Conservation (phyloP, 2,113 vertebrate species). For the Tringa solitaria region DNA sequence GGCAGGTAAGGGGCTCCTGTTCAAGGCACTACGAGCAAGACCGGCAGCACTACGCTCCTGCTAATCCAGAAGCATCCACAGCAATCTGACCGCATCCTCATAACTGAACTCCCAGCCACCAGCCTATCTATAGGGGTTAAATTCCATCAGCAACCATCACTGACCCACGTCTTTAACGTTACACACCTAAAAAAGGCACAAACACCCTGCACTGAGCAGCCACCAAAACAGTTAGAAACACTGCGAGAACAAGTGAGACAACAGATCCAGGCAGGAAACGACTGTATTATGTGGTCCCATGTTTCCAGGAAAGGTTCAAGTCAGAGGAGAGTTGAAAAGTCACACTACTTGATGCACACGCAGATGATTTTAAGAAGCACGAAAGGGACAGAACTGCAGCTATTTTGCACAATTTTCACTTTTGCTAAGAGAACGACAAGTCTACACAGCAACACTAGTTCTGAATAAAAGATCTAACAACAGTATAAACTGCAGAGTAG, state of each 20-base stretch:
- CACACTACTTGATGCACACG: neutral
- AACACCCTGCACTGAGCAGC: neutral
- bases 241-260: neutral
- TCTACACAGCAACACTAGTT: neutral
- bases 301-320: neutral
- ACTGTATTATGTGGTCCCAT: neutral
- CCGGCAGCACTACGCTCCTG: neutral
- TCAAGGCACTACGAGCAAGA: fast-evolving
- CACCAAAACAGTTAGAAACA: fast-evolving
- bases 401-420: neutral
- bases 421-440: neutral
- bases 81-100: neutral
- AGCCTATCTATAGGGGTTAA: fast-evolving
- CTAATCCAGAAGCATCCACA: neutral
- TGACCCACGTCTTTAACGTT: neutral
- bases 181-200: neutral
- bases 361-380: neutral
- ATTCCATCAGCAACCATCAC: neutral
- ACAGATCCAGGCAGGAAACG: neutral
- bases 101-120: neutral
- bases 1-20: neutral
- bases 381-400: neutral
- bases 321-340: neutral
- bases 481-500: neutral
- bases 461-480: neutral